Evolutionary conservation across 2,113 vertebrate species (phyloP).

Genomic region (Phylloscopus whistleri): DNA sequence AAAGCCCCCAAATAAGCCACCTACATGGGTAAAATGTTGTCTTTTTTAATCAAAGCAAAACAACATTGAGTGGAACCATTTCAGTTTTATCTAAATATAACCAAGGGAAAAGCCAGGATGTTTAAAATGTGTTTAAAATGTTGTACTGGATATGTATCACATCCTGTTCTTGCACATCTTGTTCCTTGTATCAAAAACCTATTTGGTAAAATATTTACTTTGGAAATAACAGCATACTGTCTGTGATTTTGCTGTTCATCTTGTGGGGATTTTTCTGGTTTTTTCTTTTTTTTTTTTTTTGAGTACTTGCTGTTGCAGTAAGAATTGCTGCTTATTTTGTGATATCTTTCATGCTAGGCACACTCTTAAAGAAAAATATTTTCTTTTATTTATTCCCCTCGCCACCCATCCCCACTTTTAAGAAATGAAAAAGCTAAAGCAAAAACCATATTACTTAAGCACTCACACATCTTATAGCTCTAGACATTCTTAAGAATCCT

Average conservation of each 20-base stretch:
- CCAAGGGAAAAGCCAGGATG: background rate
- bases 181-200: conserved; percentile 2
- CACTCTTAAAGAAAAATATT: background rate
- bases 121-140: conserved; percentile 19
- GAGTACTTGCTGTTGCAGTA: background rate
- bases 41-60: conserved; percentile 12
- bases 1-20: background rate
- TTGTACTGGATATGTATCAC: background rate
- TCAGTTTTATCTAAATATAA: conserved; percentile 20
- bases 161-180: conserved; percentile 17
- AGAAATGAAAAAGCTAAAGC: background rate
- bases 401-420: background rate
- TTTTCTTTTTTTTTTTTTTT: background rate
- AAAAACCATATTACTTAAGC: background rate
- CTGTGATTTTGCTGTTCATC: background rate
- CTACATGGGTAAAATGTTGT: background rate
- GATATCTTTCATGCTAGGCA: background rate
- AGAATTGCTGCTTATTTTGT: background rate
- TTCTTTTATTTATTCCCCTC: background rate
- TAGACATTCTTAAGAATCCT: background rate
- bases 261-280: background rate
- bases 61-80: background rate
- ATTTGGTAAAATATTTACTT: conserved; percentile 33
- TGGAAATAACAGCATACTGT: background rate
- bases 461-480: background rate